phyloP scores from a whole-genome alignment of 1,140 invertebrate species.

The Hypothenemus hampei region DNA sequence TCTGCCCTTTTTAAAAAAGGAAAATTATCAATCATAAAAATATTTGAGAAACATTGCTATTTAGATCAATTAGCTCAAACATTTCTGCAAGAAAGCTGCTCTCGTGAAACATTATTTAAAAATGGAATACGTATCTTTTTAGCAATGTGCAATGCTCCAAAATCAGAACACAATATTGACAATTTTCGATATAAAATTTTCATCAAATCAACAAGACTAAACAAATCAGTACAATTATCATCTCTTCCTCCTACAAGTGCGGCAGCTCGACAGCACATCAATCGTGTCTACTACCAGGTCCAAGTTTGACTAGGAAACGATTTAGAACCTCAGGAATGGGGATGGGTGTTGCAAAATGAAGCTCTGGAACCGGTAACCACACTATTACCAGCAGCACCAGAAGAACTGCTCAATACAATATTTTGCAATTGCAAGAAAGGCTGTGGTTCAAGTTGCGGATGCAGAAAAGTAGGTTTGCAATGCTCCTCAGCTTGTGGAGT shows the following conservation, averaged over 20 bases:
- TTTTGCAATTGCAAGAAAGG: neutral
- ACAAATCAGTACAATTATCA: too few relatives aligned
- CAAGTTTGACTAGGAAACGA: neutral
- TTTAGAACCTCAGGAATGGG: neutral
- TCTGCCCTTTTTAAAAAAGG: slow-evolving; percentile 10
- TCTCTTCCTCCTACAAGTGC: too few relatives aligned
- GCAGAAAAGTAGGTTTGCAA: neutral
- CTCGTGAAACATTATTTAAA: neutral
- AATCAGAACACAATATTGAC: neutral
- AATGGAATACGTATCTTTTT: neutral
- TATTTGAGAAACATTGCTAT: neutral
- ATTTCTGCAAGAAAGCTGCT: neutral
- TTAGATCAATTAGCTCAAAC: neutral
- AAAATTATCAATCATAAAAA: slow-evolving; percentile 6
- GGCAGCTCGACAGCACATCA: too few relatives aligned
- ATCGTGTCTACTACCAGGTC: neutral
- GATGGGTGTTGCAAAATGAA: neutral
- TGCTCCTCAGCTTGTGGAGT: neutral
- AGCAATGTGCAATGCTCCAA: neutral
- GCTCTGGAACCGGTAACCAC: neutral
- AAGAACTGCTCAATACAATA: neutral
- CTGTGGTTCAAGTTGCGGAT: neutral
- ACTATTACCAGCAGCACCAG: neutral
- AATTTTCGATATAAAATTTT: neutral
- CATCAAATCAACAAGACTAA: neutral